These are phyloP conservation scores for Diadromus collaris DNA, from an alignment of 2,888 invertebrate species.

Conservation along the genomic window DNA sequence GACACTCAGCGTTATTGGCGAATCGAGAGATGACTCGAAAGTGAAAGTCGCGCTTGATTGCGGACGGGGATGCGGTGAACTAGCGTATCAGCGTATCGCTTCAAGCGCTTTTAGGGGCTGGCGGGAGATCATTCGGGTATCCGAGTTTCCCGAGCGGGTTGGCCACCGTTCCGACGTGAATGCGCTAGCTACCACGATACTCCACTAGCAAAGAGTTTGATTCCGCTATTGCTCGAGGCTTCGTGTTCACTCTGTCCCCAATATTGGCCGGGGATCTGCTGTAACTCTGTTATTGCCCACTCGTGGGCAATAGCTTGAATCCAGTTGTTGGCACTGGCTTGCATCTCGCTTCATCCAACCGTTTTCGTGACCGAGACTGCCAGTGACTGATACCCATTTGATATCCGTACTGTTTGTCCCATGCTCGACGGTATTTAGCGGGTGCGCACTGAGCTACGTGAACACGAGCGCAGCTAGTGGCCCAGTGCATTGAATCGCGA, in stretches of 20 bases:
- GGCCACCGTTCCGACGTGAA: neutral
- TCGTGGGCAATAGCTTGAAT: neutral
- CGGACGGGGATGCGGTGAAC: conserved; percentile 17
- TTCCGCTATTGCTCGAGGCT: conserved; percentile 25
- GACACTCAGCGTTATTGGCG: conserved; percentile 57
- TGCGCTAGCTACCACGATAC: conserved; percentile 33
- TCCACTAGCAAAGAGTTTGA: conserved; percentile 39
- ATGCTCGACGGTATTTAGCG: conserved; percentile 8
- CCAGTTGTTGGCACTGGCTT: neutral
- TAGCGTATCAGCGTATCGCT: conserved; percentile 31
- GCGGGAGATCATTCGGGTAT: conserved; percentile 6
- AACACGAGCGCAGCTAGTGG: neutral
- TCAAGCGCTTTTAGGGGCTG: conserved; percentile 17
- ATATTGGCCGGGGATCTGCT: conserved; percentile 31
- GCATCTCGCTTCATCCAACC: neutral
- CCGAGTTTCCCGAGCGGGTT: neutral
- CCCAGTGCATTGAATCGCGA: conserved; percentile 31
- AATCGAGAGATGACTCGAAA: conserved; percentile 15
- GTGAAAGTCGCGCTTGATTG: conserved; percentile 21
- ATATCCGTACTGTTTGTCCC: neutral
- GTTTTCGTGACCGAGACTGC: neutral
- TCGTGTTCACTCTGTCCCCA: conserved; percentile 15
- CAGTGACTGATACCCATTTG: neutral
- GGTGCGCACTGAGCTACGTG: neutral
- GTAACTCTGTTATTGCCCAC: conserved; percentile 17